A percentile compares a stretch with the other conserved stretches of the same genome.
These are phyloP conservation scores for Daboia siamensis DNA, from an alignment of 2,113 vertebrate species.

Conservation along the genomic window DNA sequence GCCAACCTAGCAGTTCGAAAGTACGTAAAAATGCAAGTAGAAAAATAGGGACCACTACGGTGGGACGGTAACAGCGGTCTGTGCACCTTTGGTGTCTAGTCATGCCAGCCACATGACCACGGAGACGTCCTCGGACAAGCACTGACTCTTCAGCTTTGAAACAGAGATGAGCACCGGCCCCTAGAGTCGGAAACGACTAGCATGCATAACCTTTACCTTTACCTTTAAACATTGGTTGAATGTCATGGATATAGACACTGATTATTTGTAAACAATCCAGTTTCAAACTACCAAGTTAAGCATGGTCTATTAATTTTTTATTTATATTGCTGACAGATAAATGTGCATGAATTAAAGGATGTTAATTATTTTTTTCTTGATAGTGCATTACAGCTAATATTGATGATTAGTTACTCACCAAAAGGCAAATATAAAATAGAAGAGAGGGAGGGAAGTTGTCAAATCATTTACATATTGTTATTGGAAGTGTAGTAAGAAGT, in stretches of 20 bases:
- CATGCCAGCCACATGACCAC: too few relatives aligned
- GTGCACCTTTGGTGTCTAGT: too few relatives aligned
- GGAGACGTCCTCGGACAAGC: too few relatives aligned
- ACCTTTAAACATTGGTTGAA: not conserved
- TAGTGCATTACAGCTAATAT: not conserved
- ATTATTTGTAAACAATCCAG: not conserved
- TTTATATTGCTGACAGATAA: not conserved
- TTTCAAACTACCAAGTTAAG: not conserved
- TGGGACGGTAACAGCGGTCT: too few relatives aligned
- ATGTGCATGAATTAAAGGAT: not conserved
- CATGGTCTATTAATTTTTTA: not conserved
- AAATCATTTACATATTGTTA: not conserved
- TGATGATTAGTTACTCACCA: not conserved
- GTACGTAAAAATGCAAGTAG: too few relatives aligned
- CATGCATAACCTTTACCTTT: too few relatives aligned
- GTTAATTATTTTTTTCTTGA: not conserved
- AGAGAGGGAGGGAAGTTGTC: not conserved
- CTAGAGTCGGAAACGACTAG: too few relatives aligned
- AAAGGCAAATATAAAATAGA: not conserved
- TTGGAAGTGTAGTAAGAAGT: not conserved
- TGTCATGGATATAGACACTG: not conserved
- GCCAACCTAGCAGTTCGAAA: too few relatives aligned
- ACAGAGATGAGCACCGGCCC: too few relatives aligned
- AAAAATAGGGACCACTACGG: too few relatives aligned
- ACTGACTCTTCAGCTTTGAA: too few relatives aligned